A percentile compares a stretch with the other conserved stretches of the same genome.
phyloP scores from a whole-genome alignment of 2,797 vertebrate genomes.

The Phaenicophaeus curvirostris region DNA sequence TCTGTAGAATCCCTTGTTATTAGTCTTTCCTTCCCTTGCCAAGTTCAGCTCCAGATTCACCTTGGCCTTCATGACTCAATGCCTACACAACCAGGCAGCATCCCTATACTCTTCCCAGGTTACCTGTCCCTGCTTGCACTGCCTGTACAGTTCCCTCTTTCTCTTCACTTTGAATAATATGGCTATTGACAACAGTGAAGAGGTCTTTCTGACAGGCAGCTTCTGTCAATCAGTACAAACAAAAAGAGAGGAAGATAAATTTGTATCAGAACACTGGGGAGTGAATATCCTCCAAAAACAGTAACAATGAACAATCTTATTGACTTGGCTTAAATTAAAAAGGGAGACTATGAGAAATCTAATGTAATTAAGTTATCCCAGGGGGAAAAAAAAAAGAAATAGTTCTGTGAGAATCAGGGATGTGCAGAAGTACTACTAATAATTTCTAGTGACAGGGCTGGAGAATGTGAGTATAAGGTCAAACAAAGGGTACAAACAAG shows the following conservation, averaged over 20 bases:
- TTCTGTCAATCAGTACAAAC: background rate
- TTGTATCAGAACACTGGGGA: background rate
- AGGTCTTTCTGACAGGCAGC: background rate
- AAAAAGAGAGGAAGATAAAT: background rate
- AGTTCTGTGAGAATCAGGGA: background rate
- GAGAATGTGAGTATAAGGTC: background rate
- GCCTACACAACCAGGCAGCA: too few relatives aligned
- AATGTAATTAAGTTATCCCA: fast-evolving
- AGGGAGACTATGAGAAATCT: background rate
- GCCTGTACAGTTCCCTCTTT: too few relatives aligned
- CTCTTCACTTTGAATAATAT: background rate
- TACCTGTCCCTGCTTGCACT: too few relatives aligned
- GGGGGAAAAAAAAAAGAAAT: fast-evolving
- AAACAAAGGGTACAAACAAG: background rate
- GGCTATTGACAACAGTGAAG: background rate
- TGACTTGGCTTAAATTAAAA: background rate
- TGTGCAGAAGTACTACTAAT: background rate
- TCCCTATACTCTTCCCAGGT: too few relatives aligned
- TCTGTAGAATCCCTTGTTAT: too few relatives aligned
- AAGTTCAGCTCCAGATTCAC: too few relatives aligned
- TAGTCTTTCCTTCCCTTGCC: too few relatives aligned
- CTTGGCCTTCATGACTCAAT: too few relatives aligned
- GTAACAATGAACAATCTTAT: background rate
- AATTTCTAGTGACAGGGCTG: background rate
- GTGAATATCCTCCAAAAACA: background rate